Base-by-base conservation (phyloP, 2,888 invertebrate genomes). In the Drosophila subquinaria region DNA sequence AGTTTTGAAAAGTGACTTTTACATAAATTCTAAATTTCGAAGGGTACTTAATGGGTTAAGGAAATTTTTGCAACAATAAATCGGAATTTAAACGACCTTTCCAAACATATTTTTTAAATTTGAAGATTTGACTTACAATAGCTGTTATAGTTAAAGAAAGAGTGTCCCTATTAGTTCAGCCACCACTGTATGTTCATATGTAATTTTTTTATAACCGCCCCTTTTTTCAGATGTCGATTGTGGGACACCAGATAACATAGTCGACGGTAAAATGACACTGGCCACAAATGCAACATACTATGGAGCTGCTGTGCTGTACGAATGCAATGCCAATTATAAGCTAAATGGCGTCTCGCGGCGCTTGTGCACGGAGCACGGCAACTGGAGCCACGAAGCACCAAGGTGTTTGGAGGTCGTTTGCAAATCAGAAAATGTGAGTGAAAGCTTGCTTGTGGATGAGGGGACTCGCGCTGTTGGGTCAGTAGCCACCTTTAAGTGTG, bases 251-350 rank as follows among this genome's bases (percentile, higher is more conserved):
- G 94, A 95, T 4, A 94, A 95, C 4, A 94, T 97, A 3, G 94
- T 94, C 42, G 95, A 96, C 88, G 97, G 97, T 17, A 95, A 95
- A 85, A 95, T 97, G 68, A 96, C 95, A 0, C 92, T 98, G 59
- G 96, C 97, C 0, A 97, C 97, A 0, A 98, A 98, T 91, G 97
- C 95, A 0, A 97, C 98, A 0, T 97, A 97, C 91, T 97, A 97
- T 86, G 97, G 97, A 0, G 96, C 97, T 0, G 95, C 96, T 2
- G 97, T 95, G 0, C 93, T 97, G 8, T 98, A 98, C 90, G 96
- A 97, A 81, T 98, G 98, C 89, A 94, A 96, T 65, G 94, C 94
- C 3, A 96, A 97, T 90, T 98, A 95, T 93, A 95, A 96, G 90
- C 93, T 98, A 11, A 96, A 96, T 78, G 98, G 98, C 0, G 96